Evolutionary conservation across 2,113 vertebrate genomes (phyloP).

Genomic region (Bettongia penicillata): DNA sequence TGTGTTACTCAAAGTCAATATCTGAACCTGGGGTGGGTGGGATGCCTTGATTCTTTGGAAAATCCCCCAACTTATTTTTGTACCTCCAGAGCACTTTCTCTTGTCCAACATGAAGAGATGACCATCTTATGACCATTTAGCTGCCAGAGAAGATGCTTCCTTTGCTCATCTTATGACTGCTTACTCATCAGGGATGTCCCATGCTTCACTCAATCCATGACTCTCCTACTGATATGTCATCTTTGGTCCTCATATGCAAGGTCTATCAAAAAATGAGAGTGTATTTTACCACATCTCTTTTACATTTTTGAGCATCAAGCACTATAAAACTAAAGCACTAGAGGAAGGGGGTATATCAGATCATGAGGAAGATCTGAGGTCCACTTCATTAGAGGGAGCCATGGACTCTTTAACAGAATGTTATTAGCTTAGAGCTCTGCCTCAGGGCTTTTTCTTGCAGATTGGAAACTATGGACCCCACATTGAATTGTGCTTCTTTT

Average conservation of each 20-base stretch:
- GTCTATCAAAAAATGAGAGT: neutral
- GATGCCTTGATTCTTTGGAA: neutral
- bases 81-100: neutral
- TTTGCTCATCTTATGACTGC: neutral
- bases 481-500: neutral
- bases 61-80: neutral
- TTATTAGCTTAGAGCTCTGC: neutral
- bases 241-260: neutral
- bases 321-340: neutral
- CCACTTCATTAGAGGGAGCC: neutral
- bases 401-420: neutral
- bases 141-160: neutral
- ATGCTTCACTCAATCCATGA: neutral
- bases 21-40: too few relatives aligned
- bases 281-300: neutral
- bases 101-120: neutral
- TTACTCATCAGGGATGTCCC: neutral
- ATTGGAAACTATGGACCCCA: neutral
- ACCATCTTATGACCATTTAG: neutral
- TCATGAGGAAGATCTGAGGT: neutral
- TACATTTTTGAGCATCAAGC: neutral
- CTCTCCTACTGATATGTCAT: neutral
- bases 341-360: neutral
- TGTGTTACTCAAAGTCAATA: too few relatives aligned
- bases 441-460: neutral